Conservation (phyloP, 2,888 invertebrate species). For the Campopleginae sp. region DNA sequence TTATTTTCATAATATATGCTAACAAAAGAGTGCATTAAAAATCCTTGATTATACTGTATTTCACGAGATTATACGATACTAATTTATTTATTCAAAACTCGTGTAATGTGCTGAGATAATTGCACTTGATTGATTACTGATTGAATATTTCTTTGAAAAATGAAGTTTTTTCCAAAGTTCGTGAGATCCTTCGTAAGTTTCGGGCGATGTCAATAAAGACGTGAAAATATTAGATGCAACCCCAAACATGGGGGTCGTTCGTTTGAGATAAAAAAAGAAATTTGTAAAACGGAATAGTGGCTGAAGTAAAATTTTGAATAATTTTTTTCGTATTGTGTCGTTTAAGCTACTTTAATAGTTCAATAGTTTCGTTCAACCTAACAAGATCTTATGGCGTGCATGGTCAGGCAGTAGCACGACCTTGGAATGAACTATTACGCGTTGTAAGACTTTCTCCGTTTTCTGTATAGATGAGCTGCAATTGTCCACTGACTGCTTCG, state of each 20-base stretch:
- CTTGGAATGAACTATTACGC: constrained; percentile 19
- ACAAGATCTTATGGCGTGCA: neutral
- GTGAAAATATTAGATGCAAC: too few species aligned
- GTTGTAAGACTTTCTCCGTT: constrained; percentile 29
- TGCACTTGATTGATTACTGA: too few species aligned
- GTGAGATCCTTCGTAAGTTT: neutral
- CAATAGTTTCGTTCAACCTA: neutral
- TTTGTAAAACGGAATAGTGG: neutral
- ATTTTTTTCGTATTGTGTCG: neutral
- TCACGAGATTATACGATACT: too few species aligned
- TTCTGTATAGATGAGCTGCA: constrained; percentile 86
- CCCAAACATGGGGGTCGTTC: neutral
- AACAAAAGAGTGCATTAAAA: too few species aligned
- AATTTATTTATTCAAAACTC: too few species aligned
- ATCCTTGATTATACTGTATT: too few species aligned
- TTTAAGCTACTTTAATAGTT: neutral
- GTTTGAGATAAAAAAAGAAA: neutral
- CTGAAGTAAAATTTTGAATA: neutral
- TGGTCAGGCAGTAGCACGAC: constrained; percentile 4
- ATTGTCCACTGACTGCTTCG: constrained; percentile 92
- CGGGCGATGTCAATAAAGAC: neutral
- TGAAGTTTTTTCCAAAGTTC: too few species aligned
- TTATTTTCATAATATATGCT: too few species aligned
- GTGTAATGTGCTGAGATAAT: too few species aligned
- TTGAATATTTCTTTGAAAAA: too few species aligned